A percentile compares a stretch with the other conserved stretches of the same genome.
These are phyloP conservation scores for Armadillidium nasatum DNA, from an alignment of 1,140 invertebrate species.

Conservation along the genomic window DNA sequence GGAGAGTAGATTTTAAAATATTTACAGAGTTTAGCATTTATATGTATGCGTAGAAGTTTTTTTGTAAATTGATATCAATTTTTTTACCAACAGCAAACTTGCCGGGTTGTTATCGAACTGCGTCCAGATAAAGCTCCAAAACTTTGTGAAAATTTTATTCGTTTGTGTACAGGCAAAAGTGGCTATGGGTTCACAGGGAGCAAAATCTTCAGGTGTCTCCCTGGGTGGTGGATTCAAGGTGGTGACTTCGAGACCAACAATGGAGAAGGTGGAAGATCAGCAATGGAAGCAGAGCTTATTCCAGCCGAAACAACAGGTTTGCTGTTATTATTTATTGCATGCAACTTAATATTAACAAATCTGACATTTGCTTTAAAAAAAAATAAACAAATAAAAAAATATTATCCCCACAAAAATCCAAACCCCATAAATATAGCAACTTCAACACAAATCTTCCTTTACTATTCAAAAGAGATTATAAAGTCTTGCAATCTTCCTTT, in stretches of 20 bases:
- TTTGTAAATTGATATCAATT: not conserved
- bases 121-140: slow-evolving; percentile 72
- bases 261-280: slow-evolving; percentile 69
- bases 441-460: too few species aligned
- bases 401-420: not conserved
- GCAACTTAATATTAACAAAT: too few species aligned
- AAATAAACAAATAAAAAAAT: too few species aligned
- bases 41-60: not conserved
- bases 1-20: too few species aligned
- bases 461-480: too few species aligned
- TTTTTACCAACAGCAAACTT: slow-evolving; percentile 47
- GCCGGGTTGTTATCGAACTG: slow-evolving; percentile 69
- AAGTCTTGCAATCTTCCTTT: too few species aligned
- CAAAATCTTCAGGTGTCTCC: slow-evolving; percentile 44
- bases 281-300: slow-evolving; percentile 71
- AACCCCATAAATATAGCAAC: not conserved
- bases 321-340: too few species aligned
- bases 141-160: slow-evolving; percentile 88
- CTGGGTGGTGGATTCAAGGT: slow-evolving; percentile 32
- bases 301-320: slow-evolving; percentile 71
- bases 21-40: too few species aligned
- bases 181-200: slow-evolving; percentile 66
- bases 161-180: slow-evolving; percentile 79
- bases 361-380: too few species aligned
- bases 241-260: slow-evolving; percentile 77